Evolutionary conservation across 2,888 invertebrate genomes (phyloP).

Genomic region (Zelleria hepariella): DNA sequence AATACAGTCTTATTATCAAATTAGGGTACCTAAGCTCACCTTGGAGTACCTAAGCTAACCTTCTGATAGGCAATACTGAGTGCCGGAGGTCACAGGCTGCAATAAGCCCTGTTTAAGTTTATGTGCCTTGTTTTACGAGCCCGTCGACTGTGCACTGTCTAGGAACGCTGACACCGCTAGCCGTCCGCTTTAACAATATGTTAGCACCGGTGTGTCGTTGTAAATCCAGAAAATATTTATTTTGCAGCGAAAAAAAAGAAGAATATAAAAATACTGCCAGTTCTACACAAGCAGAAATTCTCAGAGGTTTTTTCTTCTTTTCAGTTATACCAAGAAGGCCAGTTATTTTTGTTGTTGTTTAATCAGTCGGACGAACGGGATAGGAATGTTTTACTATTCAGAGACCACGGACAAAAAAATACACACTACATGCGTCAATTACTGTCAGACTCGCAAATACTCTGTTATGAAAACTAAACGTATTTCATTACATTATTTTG

Average conservation of each 20-base stretch:
- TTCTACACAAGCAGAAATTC: not conserved
- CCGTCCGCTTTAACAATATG: conserved; percentile 38
- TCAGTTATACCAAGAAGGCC: too few relatives aligned
- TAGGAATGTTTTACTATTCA: too few relatives aligned
- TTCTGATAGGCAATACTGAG: not conserved
- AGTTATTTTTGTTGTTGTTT: too few relatives aligned
- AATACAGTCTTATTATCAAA: too few relatives aligned
- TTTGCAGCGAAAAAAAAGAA: not conserved
- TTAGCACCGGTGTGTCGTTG: conserved; percentile 14
- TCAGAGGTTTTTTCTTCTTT: not conserved
- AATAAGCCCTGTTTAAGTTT: conserved; percentile 56
- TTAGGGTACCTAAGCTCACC: too few relatives aligned
- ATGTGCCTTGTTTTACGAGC: conserved; percentile 58
- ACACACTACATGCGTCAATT: too few relatives aligned
- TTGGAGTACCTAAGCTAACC: not conserved
- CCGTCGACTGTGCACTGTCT: conserved; percentile 33
- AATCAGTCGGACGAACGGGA: too few relatives aligned
- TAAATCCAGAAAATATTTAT: not conserved
- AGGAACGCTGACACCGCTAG: conserved; percentile 39
- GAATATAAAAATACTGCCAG: not conserved
- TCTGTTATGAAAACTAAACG: too few relatives aligned
- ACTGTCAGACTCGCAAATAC: too few relatives aligned
- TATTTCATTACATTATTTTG: too few relatives aligned
- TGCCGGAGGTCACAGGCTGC: conserved; percentile 34
- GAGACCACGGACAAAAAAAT: too few relatives aligned